Evolutionary conservation across 1,140 invertebrate species (phyloP).

Genomic region (Cotesia vestalis): DNA sequence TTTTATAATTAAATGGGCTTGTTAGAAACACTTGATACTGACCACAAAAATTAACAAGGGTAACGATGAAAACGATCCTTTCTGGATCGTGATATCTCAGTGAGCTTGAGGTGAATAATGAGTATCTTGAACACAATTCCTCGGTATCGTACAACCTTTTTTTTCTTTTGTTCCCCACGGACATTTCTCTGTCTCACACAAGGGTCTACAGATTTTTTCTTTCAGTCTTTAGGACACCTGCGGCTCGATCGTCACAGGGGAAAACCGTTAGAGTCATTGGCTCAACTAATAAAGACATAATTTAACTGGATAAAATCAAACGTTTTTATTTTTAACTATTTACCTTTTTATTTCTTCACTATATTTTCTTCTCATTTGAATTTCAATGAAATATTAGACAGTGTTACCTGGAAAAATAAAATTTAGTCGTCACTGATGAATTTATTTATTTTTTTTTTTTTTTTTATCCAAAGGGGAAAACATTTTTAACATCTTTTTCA

Average conservation of each 20-base stretch:
- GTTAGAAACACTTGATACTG: conserved; percentile 17
- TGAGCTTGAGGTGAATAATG: conserved; percentile 16
- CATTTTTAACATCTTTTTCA: no score
- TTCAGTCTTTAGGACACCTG: conserved; percentile 25
- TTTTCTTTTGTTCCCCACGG: conserved; percentile 16
- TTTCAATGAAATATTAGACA: neutral
- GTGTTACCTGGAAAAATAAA: conserved; percentile 3
- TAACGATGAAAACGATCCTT: conserved; percentile 17
- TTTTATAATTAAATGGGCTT: neutral
- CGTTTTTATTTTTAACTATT: conserved; percentile 43
- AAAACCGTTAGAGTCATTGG: conserved; percentile 54
- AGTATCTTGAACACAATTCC: conserved; percentile 2
- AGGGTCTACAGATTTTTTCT: neutral
- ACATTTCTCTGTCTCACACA: neutral
- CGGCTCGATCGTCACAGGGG: conserved; percentile 31
- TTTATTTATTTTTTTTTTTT: neutral
- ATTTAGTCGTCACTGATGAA: neutral
- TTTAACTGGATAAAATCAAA: conserved; percentile 57
- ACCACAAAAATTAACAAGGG: conserved; percentile 22
- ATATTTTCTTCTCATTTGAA: conserved; percentile 18
- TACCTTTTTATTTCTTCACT: conserved; percentile 19
- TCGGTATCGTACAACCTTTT: conserved; percentile 17
- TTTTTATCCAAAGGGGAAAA: neutral
- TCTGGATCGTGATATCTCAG: conserved; percentile 10
- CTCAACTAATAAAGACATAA: conserved; percentile 62